Evolutionary conservation across 35 echinoderm and acorn worm genomes (phyloP).

Genomic region (Diadema setosum): DNA sequence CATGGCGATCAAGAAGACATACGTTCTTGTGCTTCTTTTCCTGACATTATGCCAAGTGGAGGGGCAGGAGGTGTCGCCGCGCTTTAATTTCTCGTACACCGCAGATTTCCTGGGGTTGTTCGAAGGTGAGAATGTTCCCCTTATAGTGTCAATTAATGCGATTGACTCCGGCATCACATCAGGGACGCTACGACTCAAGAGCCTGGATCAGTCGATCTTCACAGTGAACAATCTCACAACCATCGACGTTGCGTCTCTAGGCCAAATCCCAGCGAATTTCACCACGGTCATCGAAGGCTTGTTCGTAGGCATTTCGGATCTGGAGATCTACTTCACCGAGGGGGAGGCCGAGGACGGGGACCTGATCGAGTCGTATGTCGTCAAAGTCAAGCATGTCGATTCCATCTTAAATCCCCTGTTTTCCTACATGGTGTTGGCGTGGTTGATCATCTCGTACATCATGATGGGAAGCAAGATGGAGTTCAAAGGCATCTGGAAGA

Average conservation of each 20-base stretch:
- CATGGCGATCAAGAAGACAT: neutral
- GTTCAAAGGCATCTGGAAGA: conserved; percentile 31
- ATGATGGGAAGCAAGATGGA: conserved; percentile 87
- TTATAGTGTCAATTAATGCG: neutral
- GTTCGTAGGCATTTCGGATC: conserved; percentile 52
- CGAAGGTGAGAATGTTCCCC: neutral
- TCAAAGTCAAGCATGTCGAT: conserved; percentile 46
- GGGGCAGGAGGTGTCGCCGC: neutral
- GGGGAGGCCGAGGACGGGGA: neutral
- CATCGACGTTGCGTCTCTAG: neutral
- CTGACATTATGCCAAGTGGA: neutral
- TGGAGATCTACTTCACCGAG: conserved; percentile 21
- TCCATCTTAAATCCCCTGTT: conserved; percentile 36
- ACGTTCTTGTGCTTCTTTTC: neutral
- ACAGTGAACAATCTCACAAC: neutral
- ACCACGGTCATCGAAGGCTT: conserved; percentile 37
- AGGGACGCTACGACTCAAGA: neutral
- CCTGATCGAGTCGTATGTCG: conserved; percentile 1
- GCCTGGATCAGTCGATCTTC: neutral
- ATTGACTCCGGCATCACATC: neutral
- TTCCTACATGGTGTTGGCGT: conserved; percentile 28
- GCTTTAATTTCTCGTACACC: neutral
- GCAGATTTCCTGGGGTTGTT: neutral
- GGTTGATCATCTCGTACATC: conserved; percentile 74
- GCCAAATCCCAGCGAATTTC: neutral